A percentile compares a stretch with the other conserved stretches of the same genome.
Conservation (phyloP, 2,888 invertebrate genomes). For the Eristalis tenax region DNA sequence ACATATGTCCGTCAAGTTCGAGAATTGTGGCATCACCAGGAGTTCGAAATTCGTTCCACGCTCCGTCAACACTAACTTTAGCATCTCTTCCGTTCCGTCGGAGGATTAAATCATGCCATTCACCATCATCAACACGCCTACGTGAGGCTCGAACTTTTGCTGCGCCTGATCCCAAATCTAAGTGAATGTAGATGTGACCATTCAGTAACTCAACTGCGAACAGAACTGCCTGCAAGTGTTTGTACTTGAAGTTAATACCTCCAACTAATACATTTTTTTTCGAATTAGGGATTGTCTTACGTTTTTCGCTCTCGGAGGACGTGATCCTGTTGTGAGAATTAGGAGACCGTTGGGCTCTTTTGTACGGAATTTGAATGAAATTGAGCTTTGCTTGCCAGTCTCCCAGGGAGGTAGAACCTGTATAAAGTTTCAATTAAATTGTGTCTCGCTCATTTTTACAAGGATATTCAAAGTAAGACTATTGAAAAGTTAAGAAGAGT, state of each 20-base stretch:
- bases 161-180: conserved; percentile 95
- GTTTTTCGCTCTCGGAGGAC: conserved; percentile 87
- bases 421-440: neutral
- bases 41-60: conserved; percentile 93
- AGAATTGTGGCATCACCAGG: conserved; percentile 94
- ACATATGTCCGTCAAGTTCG: conserved; percentile 93
- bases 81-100: conserved; percentile 92
- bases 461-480: neutral
- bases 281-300: conserved; percentile 73
- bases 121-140: conserved; percentile 92
- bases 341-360: conserved; percentile 97
- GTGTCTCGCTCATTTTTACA: neutral
- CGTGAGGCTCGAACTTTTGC: conserved; percentile 92
- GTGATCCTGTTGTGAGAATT: conserved; percentile 93
- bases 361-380: conserved; percentile 97
- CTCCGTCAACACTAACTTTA: conserved; percentile 93
- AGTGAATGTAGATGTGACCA: conserved; percentile 95
- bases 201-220: conserved; percentile 97
- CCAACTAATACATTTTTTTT: too few species aligned
- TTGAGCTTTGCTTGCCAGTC: conserved; percentile 92
- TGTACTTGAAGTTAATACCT: neutral
- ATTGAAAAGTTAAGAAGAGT: neutral
- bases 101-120: conserved; percentile 95
- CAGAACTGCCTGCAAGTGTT: conserved; percentile 87
- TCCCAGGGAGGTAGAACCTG: conserved; percentile 92